Evolutionary conservation across 2,888 invertebrate species (phyloP).

Genomic region (Hirtodrosophila trivittata): DNA sequence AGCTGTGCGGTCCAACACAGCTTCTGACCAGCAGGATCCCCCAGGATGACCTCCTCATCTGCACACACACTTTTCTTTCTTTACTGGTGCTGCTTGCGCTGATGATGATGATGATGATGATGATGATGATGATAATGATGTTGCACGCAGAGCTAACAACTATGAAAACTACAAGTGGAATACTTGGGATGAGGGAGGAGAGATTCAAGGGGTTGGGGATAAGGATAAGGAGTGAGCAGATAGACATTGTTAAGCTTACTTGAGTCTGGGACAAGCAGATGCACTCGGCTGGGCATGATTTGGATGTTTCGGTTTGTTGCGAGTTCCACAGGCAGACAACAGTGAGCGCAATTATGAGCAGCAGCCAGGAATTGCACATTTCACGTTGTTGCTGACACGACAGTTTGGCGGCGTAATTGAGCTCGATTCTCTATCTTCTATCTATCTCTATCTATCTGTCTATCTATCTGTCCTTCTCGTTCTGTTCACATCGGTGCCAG

Average conservation of each 20-base stretch:
- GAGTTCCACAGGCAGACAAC: conserved; percentile 84
- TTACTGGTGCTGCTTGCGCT: neutral
- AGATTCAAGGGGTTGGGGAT: neutral
- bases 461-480: conserved; percentile 1
- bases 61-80: conserved; percentile 12
- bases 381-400: conserved; percentile 82
- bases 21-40: conserved; percentile 45
- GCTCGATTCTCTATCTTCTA: conserved; percentile 68
- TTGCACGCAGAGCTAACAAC: conserved; percentile 30
- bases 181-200: neutral
- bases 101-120: conserved; percentile 15
- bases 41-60: conserved; percentile 46
- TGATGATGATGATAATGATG: conserved; percentile 20
- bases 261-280: conserved; percentile 94
- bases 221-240: neutral
- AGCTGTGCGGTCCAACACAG: conserved; percentile 30
- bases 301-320: conserved; percentile 84
- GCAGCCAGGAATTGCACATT: conserved; percentile 84
- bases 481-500: neutral
- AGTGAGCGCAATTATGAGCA: conserved; percentile 83
- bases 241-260: conserved; percentile 85
- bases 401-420: conserved; percentile 78
- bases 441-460: conserved; percentile 15
- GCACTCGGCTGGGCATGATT: conserved; percentile 91
- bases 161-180: conserved; percentile 20